phyloP scores from a whole-genome alignment of 2,797 vertebrate species.

The Acanthurus leucopareius region DNA sequence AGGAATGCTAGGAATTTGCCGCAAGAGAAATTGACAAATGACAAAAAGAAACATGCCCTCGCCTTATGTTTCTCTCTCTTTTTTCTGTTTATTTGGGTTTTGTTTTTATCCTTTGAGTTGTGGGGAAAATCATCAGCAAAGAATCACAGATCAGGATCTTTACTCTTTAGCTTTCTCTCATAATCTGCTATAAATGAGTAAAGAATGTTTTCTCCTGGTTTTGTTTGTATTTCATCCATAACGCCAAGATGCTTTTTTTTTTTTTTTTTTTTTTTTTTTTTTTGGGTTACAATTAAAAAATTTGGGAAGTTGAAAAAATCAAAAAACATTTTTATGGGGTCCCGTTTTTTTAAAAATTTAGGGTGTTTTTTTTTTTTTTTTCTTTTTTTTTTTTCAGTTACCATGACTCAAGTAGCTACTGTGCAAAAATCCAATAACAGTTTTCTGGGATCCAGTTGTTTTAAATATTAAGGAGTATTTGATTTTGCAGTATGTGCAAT shows the following conservation, averaged over 20 bases:
- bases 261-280: too few relatives aligned
- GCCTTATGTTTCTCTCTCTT: constrained; percentile 79
- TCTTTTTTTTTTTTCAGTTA: constrained; percentile 17
- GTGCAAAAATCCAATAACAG: constrained; percentile 36
- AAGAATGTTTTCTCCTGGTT: constrained; percentile 17
- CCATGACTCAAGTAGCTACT: constrained; percentile 48
- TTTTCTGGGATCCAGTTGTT: constrained; percentile 56
- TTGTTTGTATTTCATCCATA: constrained; percentile 39
- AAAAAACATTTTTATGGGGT: too few relatives aligned
- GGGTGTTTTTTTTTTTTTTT: constrained; percentile 26
- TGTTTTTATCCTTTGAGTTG: constrained; percentile 43
- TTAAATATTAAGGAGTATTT: constrained; percentile 67
- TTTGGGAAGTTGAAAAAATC: too few relatives aligned
- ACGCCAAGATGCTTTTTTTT: constrained; percentile 34
- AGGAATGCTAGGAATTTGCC: constrained; percentile 71
- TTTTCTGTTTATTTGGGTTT: constrained; percentile 23
- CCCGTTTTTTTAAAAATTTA: too few relatives aligned
- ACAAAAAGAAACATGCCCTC: constrained; percentile 76
- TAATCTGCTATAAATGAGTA: constrained; percentile 51
- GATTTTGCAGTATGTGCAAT: constrained; percentile 53
- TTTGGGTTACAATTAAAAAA: too few relatives aligned
- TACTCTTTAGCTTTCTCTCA: constrained; percentile 49
- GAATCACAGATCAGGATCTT: constrained; percentile 52
- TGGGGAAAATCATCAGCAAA: constrained; percentile 47
- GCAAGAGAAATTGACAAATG: constrained; percentile 78